A percentile compares a stretch with the other conserved stretches of the same genome.
phyloP scores from a whole-genome alignment of 2,888 invertebrate genomes.

The Luperina nickerlii region DNA sequence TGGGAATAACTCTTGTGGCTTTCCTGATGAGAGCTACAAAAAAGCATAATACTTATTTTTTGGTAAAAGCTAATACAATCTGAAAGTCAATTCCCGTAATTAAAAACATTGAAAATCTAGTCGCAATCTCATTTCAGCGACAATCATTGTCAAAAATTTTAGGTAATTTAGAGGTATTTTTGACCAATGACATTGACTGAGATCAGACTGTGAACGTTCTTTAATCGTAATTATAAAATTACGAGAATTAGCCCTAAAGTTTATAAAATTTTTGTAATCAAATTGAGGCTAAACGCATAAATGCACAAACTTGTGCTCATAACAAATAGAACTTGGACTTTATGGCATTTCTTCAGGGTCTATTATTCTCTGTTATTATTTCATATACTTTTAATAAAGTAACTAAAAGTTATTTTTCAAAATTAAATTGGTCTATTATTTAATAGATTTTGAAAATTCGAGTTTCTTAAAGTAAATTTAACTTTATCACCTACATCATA shows the following conservation, averaged over 20 bases:
- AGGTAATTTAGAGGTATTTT: too few species aligned
- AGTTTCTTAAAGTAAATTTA: background rate
- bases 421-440: background rate
- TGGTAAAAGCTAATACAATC: background rate
- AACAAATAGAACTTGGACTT: background rate
- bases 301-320: background rate
- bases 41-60: background rate
- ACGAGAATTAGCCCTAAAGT: background rate
- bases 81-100: too few species aligned
- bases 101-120: too few species aligned
- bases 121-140: too few species aligned
- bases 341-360: background rate
- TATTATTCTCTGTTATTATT: background rate
- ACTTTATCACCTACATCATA: constrained; percentile 91
- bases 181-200: too few species aligned
- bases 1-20: constrained; percentile 95
- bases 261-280: background rate
- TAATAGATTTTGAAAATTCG: background rate
- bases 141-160: too few species aligned
- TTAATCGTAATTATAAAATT: too few species aligned
- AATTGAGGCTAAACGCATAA: background rate
- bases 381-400: background rate
- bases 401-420: background rate
- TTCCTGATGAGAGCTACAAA: constrained; percentile 89
- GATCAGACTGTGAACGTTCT: too few species aligned